These are phyloP conservation scores for Actinostola sp. DNA, from an alignment of 92 coral and sea anemone genomes.

Conservation along the genomic window DNA sequence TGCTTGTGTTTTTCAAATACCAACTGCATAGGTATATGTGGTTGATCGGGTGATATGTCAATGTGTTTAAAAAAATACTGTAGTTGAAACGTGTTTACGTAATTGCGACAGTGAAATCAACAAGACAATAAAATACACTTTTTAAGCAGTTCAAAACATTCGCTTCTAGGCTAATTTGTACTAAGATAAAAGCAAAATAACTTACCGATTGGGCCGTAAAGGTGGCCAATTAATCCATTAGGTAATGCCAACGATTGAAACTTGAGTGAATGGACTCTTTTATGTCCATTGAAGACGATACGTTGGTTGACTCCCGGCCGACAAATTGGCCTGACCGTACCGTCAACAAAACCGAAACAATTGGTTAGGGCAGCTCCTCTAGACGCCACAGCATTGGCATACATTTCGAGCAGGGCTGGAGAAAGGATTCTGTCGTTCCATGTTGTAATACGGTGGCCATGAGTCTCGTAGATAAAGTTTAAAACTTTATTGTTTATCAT, in stretches of 20 bases:
- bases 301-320: background rate
- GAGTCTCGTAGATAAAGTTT: slow-evolving; percentile 20
- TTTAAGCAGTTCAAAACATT: too few relatives aligned
- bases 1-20: too few relatives aligned
- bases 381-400: slow-evolving; percentile 44
- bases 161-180: too few relatives aligned
- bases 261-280: too few relatives aligned
- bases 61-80: too few relatives aligned
- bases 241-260: background rate
- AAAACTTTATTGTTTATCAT: slow-evolving; percentile 34
- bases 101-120: too few relatives aligned
- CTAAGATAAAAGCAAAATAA: too few relatives aligned
- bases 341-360: slow-evolving; percentile 41
- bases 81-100: too few relatives aligned
- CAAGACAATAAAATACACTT: too few relatives aligned
- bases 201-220: slow-evolving; percentile 5
- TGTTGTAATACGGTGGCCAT: slow-evolving; percentile 16
- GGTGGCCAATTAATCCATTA: slow-evolving; percentile 1
- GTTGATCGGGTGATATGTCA: too few relatives aligned
- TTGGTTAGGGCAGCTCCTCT: slow-evolving; percentile 45
- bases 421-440: slow-evolving; percentile 42
- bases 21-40: too few relatives aligned
- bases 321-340: too few relatives aligned
- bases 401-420: slow-evolving; percentile 31
- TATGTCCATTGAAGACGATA: background rate